These are phyloP conservation scores for Leptarthrus brevirostris DNA, from an alignment of 2,888 invertebrate species.

Conservation along the genomic window DNA sequence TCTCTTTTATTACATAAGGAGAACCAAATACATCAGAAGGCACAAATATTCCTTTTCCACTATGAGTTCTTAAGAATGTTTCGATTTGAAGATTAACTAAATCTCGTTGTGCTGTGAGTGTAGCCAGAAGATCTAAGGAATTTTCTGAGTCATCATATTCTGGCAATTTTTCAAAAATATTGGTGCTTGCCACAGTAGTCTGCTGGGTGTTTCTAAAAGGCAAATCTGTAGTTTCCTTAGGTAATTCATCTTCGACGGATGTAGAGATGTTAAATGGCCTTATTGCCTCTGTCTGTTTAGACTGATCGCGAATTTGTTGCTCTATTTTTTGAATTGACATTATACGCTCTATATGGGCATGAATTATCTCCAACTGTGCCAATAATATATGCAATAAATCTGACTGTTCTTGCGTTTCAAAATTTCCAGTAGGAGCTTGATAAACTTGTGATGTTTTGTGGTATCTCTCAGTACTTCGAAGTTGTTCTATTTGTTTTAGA, in stretches of 20 bases:
- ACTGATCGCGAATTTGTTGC: background rate
- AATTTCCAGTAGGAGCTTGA: background rate
- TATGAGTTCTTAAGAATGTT: background rate
- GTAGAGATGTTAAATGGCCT: background rate
- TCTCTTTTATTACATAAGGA: too few species aligned
- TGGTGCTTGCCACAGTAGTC: background rate
- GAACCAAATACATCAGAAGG: too few species aligned
- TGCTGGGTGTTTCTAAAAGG: background rate
- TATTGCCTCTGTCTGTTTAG: background rate
- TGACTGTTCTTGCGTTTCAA: too few species aligned
- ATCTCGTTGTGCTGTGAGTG: constrained; percentile 7
- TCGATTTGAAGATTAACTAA: constrained; percentile 21
- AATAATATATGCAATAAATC: background rate
- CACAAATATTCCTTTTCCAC: too few species aligned
- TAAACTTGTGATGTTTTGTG: too few species aligned
- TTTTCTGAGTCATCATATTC: background rate
- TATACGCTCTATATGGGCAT: background rate
- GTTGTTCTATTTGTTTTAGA: background rate
- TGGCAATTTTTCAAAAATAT: too few species aligned
- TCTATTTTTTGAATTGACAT: background rate
- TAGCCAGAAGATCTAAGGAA: background rate
- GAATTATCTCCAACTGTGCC: background rate
- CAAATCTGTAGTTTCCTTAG: background rate
- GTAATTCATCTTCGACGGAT: background rate
- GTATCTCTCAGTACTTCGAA: too few species aligned